A percentile compares a stretch with the other conserved stretches of the same genome.
phyloP scores from a whole-genome alignment of 2,113 vertebrate genomes.

The Carassius auratus region DNA sequence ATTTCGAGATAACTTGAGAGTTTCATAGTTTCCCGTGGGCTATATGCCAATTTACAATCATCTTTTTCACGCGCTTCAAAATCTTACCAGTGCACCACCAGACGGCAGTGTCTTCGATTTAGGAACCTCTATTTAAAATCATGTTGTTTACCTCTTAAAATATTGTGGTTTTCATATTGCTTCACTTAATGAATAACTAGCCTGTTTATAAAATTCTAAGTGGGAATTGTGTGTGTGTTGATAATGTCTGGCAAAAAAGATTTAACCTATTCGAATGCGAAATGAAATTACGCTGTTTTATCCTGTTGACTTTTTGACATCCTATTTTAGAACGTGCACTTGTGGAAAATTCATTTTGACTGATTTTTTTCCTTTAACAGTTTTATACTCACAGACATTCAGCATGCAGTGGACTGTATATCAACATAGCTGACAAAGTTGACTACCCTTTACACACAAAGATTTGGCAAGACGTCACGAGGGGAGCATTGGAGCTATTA shows the following conservation, averaged over 20 bases:
- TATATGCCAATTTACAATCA: not conserved
- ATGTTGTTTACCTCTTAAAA: constrained; percentile 16
- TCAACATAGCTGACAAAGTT: not conserved
- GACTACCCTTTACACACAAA: not conserved
- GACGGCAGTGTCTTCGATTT: constrained; percentile 35
- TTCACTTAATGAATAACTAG: not conserved
- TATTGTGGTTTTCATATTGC: not conserved
- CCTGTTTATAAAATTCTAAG: not conserved
- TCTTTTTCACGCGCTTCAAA: not conserved
- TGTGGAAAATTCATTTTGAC: not conserved
- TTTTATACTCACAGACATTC: not conserved
- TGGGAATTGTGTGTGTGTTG: not conserved
- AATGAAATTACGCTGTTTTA: not conserved
- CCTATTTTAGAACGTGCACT: not conserved
- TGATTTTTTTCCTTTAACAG: not conserved
- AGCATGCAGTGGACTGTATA: not conserved
- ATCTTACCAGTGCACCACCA: constrained; percentile 25
- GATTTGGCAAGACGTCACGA: constrained; percentile 28
- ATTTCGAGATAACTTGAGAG: not conserved
- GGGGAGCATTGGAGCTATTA: constrained; percentile 4
- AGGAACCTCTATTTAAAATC: not conserved
- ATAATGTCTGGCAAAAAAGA: not conserved
- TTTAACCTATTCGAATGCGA: not conserved
- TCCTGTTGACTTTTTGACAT: not conserved
- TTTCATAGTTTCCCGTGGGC: not conserved